Evolutionary conservation across 1,140 invertebrate species (phyloP).

Genomic region (Brachionus calyciflorus): DNA sequence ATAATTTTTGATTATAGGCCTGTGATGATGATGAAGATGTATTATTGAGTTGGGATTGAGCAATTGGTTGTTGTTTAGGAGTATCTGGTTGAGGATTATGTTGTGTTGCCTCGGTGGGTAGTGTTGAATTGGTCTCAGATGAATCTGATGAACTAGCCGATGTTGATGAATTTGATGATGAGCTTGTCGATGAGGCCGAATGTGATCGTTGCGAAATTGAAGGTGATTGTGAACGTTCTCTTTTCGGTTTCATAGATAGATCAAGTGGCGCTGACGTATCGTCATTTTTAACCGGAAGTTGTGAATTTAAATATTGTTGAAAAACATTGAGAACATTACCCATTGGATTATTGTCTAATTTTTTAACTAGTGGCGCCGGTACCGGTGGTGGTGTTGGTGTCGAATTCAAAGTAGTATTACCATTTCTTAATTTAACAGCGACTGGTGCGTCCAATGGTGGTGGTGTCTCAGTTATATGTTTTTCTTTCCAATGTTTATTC

Average conservation of each 20-base stretch:
- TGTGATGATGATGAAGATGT: neutral
- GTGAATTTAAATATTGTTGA: neutral
- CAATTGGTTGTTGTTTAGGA: neutral
- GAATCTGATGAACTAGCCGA: slow-evolving; percentile 5
- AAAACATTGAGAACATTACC: neutral
- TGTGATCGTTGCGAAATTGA: neutral
- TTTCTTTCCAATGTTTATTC: slow-evolving; percentile 62
- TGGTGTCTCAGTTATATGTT: slow-evolving; percentile 52
- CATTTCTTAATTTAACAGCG: slow-evolving; percentile 20
- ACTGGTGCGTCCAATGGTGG: slow-evolving; percentile 44
- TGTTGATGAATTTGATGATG: neutral
- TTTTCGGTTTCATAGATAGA: slow-evolving; percentile 3
- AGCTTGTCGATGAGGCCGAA: neutral
- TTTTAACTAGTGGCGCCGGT: neutral
- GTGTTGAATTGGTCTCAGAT: neutral
- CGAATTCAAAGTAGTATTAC: neutral
- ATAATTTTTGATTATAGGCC: slow-evolving; percentile 49
- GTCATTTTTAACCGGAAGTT: neutral
- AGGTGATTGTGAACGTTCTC: neutral
- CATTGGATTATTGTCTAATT: neutral
- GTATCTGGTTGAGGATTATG: neutral
- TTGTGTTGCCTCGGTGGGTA: neutral
- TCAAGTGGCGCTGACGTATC: neutral
- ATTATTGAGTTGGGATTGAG: neutral
- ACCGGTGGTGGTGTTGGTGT: too few species aligned